Evolutionary conservation across 2,113 vertebrate genomes (phyloP).

Genomic region (Mobula birostris): DNA sequence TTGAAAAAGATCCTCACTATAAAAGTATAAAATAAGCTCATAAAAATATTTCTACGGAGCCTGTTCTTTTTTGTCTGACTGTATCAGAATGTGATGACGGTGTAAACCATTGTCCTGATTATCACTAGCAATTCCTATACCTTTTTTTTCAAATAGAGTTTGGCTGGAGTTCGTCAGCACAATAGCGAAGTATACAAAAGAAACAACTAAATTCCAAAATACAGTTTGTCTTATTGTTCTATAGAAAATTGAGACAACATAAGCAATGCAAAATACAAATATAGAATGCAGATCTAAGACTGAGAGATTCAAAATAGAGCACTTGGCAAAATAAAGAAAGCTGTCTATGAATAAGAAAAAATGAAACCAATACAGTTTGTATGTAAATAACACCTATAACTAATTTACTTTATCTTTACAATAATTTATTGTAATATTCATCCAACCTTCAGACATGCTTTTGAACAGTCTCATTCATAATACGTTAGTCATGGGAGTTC

Average conservation of each 20-base stretch:
- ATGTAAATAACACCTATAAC: neutral
- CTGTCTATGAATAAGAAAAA: neutral
- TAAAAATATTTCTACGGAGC: neutral
- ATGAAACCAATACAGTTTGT: neutral
- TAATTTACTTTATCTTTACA: neutral
- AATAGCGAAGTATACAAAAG: neutral
- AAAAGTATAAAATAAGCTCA: neutral
- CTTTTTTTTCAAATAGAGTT: neutral
- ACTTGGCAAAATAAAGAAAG: neutral
- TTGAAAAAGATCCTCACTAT: neutral
- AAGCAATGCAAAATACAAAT: neutral
- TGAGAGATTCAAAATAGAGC: neutral
- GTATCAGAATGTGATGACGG: neutral
- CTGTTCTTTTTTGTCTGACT: neutral
- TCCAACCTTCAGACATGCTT: neutral
- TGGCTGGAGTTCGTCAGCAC: neutral
- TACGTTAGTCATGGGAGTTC: neutral
- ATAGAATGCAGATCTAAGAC: neutral
- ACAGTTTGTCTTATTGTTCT: neutral
- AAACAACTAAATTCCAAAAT: neutral
- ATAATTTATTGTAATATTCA: neutral
- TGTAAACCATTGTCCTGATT: neutral
- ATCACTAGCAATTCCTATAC: neutral
- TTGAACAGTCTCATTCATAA: too few relatives aligned
- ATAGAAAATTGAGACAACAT: neutral